These are phyloP conservation scores for Proales similis DNA, from an alignment of 1,140 invertebrate species.

Conservation along the genomic window DNA sequence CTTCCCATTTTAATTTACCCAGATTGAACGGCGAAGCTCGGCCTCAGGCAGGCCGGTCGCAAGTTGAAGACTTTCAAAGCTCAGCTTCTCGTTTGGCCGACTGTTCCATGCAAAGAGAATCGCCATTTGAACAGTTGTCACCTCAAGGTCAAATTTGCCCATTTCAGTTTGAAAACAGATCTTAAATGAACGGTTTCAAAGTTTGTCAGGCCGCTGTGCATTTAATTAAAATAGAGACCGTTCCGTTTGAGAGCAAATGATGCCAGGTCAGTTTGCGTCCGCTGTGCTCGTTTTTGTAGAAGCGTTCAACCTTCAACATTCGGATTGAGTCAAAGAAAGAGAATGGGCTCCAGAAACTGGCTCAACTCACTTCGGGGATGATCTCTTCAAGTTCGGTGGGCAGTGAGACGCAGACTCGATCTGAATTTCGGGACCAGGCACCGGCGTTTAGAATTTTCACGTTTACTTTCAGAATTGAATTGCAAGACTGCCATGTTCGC, in stretches of 20 bases:
- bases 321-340: too few relatives aligned
- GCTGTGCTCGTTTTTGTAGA: conserved; percentile 71
- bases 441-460: conserved; percentile 91
- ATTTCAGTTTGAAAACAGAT: conserved; percentile 87
- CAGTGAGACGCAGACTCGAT: conserved; percentile 85
- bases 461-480: conserved; percentile 45
- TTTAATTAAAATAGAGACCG: conserved; percentile 35
- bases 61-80: conserved; percentile 85
- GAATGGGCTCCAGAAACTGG: conserved; percentile 64
- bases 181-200: conserved; percentile 50
- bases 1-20: conserved; percentile 57
- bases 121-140: conserved; percentile 98
- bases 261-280: conserved; percentile 98
- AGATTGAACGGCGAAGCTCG: conserved; percentile 87
- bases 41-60: conserved; percentile 93
- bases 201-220: neutral
- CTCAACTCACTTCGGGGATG: conserved; percentile 93
- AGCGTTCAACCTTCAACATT: conserved; percentile 62
- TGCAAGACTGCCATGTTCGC: neutral
- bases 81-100: conserved; percentile 75
- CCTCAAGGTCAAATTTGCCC: conserved; percentile 91
- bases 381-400: conserved; percentile 95
- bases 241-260: conserved; percentile 97
- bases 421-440: conserved; percentile 83
- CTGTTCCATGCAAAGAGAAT: conserved; percentile 99